These are phyloP conservation scores for Cryptosula pallasiana DNA, from an alignment of 2,888 invertebrate species.

Conservation along the genomic window DNA sequence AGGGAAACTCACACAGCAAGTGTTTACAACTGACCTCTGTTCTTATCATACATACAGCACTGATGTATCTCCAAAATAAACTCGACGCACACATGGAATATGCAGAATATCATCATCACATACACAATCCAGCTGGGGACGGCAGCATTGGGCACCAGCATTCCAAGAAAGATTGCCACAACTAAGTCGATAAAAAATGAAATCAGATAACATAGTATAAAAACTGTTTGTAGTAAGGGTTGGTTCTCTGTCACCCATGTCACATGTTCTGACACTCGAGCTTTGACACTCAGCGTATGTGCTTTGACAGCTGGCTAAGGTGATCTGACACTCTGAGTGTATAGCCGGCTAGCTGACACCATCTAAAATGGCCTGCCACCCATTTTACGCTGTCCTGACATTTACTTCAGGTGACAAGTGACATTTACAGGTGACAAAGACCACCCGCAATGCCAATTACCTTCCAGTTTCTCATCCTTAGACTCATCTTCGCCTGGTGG, in stretches of 20 bases:
- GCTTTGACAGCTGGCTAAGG: too few relatives aligned
- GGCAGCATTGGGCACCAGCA: slow-evolving; percentile 70
- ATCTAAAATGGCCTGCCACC: too few relatives aligned
- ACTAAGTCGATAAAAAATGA: slow-evolving; percentile 66
- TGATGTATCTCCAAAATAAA: slow-evolving; percentile 61
- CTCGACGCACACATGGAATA: slow-evolving; percentile 82
- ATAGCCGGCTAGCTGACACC: too few relatives aligned
- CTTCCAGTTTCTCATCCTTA: neutral
- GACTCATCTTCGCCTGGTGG: neutral
- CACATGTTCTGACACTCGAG: too few relatives aligned
- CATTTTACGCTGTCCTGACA: too few relatives aligned
- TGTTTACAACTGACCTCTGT: slow-evolving; percentile 29
- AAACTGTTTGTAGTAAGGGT: too few relatives aligned
- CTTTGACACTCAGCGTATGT: too few relatives aligned
- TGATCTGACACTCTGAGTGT: too few relatives aligned
- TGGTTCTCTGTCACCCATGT: too few relatives aligned
- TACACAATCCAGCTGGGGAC: slow-evolving; percentile 81
- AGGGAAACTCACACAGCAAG: neutral
- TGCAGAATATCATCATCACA: slow-evolving; percentile 81
- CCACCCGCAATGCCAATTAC: neutral
- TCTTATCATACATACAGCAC: slow-evolving; percentile 31
- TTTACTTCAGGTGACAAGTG: too few relatives aligned
- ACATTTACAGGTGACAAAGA: too few relatives aligned
- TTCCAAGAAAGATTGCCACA: slow-evolving; percentile 86
- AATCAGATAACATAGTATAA: too few relatives aligned